Conservation (phyloP, 2,888 invertebrate species). For the Palloptera scutellata region DNA sequence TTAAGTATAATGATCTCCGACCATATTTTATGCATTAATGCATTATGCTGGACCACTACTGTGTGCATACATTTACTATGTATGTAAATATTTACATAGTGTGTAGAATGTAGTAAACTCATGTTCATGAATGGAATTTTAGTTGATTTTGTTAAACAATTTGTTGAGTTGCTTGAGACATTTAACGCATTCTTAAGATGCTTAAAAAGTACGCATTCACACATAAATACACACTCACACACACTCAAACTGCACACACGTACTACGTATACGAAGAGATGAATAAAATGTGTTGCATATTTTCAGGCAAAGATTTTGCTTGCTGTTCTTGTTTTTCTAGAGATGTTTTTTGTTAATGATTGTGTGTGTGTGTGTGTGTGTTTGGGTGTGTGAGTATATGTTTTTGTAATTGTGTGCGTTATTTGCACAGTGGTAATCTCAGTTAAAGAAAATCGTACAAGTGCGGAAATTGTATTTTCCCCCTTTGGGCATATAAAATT, state of each 20-base stretch:
- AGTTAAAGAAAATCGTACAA: background rate
- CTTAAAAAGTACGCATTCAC: background rate
- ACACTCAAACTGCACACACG: background rate
- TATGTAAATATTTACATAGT: too few relatives aligned
- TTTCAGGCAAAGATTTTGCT: background rate
- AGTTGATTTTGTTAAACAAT: slow-evolving; percentile 19
- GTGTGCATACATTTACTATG: too few relatives aligned
- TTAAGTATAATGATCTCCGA: too few relatives aligned
- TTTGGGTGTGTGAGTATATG: background rate
- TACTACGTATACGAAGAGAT: too few relatives aligned
- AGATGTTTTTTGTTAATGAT: background rate
- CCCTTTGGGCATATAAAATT: slow-evolving; percentile 16
- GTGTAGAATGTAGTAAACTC: background rate
- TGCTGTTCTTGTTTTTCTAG: background rate
- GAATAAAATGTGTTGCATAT: too few relatives aligned
- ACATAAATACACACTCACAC: background rate
- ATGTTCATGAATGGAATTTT: slow-evolving; percentile 14
- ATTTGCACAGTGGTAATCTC: background rate
- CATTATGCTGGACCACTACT: too few relatives aligned
- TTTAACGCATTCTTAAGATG: slow-evolving; percentile 1
- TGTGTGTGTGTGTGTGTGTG: slow-evolving; percentile 1
- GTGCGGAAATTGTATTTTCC: slow-evolving; percentile 22
- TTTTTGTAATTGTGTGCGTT: background rate
- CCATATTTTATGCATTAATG: too few relatives aligned
- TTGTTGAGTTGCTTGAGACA: slow-evolving; percentile 14